Base-by-base conservation (phyloP, 1,140 invertebrate species). In the Heliconius eleuchia region DNA sequence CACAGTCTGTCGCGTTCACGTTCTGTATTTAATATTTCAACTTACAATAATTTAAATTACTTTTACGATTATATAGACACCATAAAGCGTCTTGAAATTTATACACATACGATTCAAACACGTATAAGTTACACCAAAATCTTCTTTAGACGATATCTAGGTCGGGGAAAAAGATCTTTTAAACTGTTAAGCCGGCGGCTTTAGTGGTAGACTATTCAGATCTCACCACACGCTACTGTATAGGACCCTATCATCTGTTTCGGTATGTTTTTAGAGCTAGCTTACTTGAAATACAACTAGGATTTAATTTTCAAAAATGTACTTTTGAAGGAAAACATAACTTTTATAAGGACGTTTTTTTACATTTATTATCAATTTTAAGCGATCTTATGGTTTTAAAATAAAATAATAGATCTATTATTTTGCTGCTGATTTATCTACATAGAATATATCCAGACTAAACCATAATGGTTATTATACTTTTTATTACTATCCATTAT, bases 161-260 rank as follows among this genome's bases (percentile, higher is more conserved):
- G 85, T 85, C 83, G 84, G 82, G 60, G 72, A 30, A 66, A 66
- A 71, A 77, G 80, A 84, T 85, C 82, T 87, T 84, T 85, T 83
- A 87, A 87, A 84, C 82, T 84, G 81, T 84, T 87, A 88, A 88
- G 85, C 85, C 83, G 66, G 71, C 79, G 79, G 83, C 82, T 87
- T 86, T 85, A 88, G 85, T 86, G 83, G 79, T 60, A 76, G 82
- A 81, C 85, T 84, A 86, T 84, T 82, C 82, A 81, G 77, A 76
- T 82, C 52, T 80, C 55, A 72, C 72, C 34, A 71, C 78, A 30
- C 34, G 27, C 27, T 30, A 30, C 60, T 66, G 23, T 66, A 66
- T 66, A 66, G 60, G 60, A 66, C 60, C 60, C 60, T 66, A 66
- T 66, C 60, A 66, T 66, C 23, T 66, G 60, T 30, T 66, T 30